A percentile compares a stretch with the other conserved stretches of the same genome.
Conservation (phyloP, 2,797 vertebrate genomes). For the Arrhamphus sclerolepis region DNA sequence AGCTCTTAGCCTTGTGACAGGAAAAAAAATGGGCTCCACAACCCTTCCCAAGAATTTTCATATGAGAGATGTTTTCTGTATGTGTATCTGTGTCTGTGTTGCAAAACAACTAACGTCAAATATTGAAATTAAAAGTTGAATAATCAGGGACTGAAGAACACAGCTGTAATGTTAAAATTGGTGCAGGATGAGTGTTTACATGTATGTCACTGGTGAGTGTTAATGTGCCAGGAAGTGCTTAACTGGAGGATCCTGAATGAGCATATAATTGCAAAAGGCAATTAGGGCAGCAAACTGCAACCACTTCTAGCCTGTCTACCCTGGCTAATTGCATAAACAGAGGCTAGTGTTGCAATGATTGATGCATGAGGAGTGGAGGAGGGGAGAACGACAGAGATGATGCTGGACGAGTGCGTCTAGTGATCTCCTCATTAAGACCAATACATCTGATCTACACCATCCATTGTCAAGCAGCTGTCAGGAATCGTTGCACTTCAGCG, state of each 20-base stretch:
- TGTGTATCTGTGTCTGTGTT: not conserved
- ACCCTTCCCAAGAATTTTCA: not conserved
- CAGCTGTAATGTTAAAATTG: not conserved
- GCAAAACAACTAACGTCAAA: too few species aligned
- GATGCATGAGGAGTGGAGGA: constrained; percentile 46
- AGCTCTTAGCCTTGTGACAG: constrained; percentile 15
- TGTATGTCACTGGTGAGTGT: constrained; percentile 22
- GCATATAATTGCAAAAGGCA: constrained; percentile 53
- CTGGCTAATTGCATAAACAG: constrained; percentile 68
- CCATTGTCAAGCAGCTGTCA: constrained; percentile 40
- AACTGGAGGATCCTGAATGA: constrained; percentile 39
- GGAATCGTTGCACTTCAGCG: constrained; percentile 15
- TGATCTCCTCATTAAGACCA: constrained; percentile 67
- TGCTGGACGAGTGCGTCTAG: constrained; percentile 39
- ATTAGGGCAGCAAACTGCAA: constrained; percentile 69
- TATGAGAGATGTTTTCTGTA: constrained; percentile 5
- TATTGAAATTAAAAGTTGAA: not conserved
- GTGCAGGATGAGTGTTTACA: not conserved
- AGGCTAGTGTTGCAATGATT: constrained; percentile 65
- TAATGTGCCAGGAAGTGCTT: constrained; percentile 47
- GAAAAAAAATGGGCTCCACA: constrained; percentile 3
- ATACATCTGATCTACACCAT: constrained; percentile 54
- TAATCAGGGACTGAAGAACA: not conserved
- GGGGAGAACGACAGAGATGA: constrained; percentile 22
- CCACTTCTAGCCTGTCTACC: constrained; percentile 62